Percentiles rank a stretch among this genome's conserved stretches.
phyloP scores from a whole-genome alignment of 2,888 invertebrate species.

The Pecten maximus region DNA sequence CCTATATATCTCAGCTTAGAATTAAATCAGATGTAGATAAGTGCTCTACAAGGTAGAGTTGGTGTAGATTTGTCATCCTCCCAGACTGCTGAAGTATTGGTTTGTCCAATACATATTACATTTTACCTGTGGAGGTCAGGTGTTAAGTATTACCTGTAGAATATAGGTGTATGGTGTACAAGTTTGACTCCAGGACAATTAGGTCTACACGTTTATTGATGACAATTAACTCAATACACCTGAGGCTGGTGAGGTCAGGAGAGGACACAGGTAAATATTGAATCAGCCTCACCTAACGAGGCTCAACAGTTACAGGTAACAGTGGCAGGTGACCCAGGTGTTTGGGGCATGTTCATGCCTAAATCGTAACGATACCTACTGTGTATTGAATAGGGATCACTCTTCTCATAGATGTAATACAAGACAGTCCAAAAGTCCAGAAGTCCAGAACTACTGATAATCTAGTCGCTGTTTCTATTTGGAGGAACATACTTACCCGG shows the following conservation, averaged over 20 bases:
- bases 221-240: slow-evolving; percentile 3
- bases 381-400: not conserved
- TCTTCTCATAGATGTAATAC: not conserved
- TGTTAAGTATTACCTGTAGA: not conserved
- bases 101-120: not conserved
- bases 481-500: no score
- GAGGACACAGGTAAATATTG: not conserved
- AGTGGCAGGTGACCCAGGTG: not conserved
- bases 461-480: no score
- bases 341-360: not conserved
- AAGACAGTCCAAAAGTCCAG: no score
- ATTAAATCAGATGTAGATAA: no score
- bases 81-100: no score
- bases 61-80: no score
- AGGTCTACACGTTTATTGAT: not conserved
- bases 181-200: not conserved
- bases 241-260: not conserved
- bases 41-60: no score
- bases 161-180: not conserved
- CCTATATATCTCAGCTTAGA: no score
- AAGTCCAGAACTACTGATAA: no score
- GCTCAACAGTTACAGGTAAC: not conserved
- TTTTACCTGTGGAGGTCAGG: not conserved
- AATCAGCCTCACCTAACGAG: not conserved
- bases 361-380: not conserved